Base-by-base conservation (phyloP, 1,140 invertebrate genomes). In the Sarcophaga bullata region DNA sequence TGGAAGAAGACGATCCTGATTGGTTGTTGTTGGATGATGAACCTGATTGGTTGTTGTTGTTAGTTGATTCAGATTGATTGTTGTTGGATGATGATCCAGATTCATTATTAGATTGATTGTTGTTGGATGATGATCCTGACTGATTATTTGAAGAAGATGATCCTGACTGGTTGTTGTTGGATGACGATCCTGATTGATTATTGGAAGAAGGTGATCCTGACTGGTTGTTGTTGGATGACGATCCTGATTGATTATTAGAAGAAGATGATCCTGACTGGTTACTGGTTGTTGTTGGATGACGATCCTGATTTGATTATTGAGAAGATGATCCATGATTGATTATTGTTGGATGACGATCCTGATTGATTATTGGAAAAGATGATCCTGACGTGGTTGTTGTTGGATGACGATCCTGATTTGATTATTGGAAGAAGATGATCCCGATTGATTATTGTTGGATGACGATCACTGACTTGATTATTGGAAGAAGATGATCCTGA, bases 151-250 rank as follows among this genome's bases (percentile, higher is more conserved):
- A 75, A 15, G 83, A 82, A 25, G 47, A 47, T 49, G 82, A 50
- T 78, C 19, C 19, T n/a, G n/a, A 80, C 37, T 80, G 13, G 52
- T 78, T 83, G 85, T 78, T 17, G 54, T 72, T 11, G 15, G 10
- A 50, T 84, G 68, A 8, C 91, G 87, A 37, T 83, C 83, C 19
- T 81, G 83, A 50, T 15, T 82, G 50, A 17, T 75, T 8, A 37
- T 37, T 37, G 1, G 25, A 37, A 37, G 25, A 37, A 37, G 25
- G 4, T 37, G 25, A 37, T 2, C 25, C 25, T 37, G 25, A 37
- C 4, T 37, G 25, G 4, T 37, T 37, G 25, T 37, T 37, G 25
- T 37, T 37, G 25, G 25, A 37, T 37, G 25, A 37, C 4, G 25
- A 37, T 37, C 25, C 25, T 37, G 25, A 37, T 37, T 37, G 25